A percentile compares a stretch with the other conserved stretches of the same genome.
These are phyloP conservation scores for Pseudomyrmex flavicornis DNA, from an alignment of 1,140 invertebrate genomes.

Conservation along the genomic window DNA sequence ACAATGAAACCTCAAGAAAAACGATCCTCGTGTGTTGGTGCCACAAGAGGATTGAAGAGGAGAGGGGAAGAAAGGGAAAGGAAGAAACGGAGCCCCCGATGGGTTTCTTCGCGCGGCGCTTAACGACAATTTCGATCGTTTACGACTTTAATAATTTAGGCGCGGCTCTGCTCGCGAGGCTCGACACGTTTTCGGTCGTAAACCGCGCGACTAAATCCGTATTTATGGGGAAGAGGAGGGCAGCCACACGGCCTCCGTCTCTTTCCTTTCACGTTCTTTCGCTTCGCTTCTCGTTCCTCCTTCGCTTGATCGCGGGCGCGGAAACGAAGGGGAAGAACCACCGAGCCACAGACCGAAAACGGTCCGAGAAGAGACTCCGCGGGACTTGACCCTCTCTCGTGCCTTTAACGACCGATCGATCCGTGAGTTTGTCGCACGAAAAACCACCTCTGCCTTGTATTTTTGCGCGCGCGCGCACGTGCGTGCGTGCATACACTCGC, in stretches of 20 bases:
- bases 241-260: constrained; percentile 70
- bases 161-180: constrained; percentile 82
- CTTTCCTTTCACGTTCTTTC: constrained; percentile 30
- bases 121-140: constrained; percentile 85
- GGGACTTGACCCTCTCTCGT: constrained; percentile 41
- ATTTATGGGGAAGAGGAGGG: constrained; percentile 83
- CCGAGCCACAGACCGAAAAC: background rate
- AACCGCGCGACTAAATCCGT: constrained; percentile 84
- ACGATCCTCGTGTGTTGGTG: constrained; percentile 60
- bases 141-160: constrained; percentile 86
- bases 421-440: constrained; percentile 32
- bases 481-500: background rate
- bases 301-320: constrained; percentile 20
- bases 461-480: constrained; percentile 11
- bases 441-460: constrained; percentile 5
- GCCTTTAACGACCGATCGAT: constrained; percentile 38
- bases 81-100: constrained; percentile 59
- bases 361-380: background rate
- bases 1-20: constrained; percentile 78
- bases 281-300: background rate
- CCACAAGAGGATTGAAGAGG: constrained; percentile 49
- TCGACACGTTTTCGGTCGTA: constrained; percentile 85
- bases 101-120: constrained; percentile 80
- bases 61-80: background rate
- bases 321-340: constrained; percentile 25